Evolutionary conservation across 2,113 vertebrate genomes (phyloP).

Genomic region (Crotophaga sulcirostris): DNA sequence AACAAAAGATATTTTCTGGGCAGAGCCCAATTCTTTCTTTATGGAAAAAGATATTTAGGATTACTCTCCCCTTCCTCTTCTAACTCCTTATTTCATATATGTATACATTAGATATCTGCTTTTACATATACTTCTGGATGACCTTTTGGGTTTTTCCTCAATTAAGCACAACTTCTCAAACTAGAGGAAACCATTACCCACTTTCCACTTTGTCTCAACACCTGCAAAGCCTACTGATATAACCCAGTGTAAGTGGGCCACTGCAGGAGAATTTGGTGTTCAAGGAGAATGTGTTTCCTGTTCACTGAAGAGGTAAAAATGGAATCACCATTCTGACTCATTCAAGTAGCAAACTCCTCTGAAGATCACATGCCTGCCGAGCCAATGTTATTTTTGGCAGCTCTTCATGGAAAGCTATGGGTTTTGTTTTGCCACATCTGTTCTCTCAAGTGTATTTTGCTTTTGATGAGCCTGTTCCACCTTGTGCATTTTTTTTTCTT

Average conservation of each 20-base stretch:
- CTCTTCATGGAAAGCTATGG: slow-evolving; percentile 60
- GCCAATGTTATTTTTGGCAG: slow-evolving; percentile 71
- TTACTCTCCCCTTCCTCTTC: not conserved
- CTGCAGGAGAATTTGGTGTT: slow-evolving; percentile 40
- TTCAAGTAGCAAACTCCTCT: slow-evolving; percentile 63
- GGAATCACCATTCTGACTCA: slow-evolving; percentile 68
- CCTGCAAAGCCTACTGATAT: slow-evolving; percentile 11
- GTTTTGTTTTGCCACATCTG: slow-evolving; percentile 71
- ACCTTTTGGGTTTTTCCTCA: not conserved
- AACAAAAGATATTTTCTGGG: not conserved
- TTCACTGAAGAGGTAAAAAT: slow-evolving; percentile 62
- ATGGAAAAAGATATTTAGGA: not conserved
- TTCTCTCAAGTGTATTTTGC: slow-evolving; percentile 60
- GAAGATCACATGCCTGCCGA: slow-evolving; percentile 67
- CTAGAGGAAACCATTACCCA: not conserved
- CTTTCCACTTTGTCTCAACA: slow-evolving; percentile 17
- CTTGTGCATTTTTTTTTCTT: not conserved
- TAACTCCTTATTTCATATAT: not conserved
- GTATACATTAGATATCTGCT: not conserved
- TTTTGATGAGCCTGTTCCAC: slow-evolving; percentile 50
- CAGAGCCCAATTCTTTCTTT: not conserved
- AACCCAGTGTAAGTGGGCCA: slow-evolving; percentile 7
- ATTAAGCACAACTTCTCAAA: not conserved
- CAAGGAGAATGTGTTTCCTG: slow-evolving; percentile 53
- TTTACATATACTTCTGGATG: not conserved